Conservation (phyloP, 2,888 invertebrate species). For the Amiota mariae region DNA sequence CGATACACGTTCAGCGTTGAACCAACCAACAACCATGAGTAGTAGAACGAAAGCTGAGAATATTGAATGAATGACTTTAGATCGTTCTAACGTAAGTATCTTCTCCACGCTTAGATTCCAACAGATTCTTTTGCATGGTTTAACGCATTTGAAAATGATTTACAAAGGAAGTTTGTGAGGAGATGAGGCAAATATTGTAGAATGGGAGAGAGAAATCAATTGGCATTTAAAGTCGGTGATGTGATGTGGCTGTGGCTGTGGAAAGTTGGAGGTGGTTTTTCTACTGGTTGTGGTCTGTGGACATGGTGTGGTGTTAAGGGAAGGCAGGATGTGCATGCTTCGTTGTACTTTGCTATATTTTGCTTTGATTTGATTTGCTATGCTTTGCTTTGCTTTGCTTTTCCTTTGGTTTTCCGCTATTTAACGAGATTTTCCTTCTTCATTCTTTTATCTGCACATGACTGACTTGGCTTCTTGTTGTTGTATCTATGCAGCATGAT, state of each 20-base stretch:
- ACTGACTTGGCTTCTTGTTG: too few species aligned
- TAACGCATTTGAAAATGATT: conserved; percentile 61
- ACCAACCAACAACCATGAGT: too few species aligned
- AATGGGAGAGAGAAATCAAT: too few species aligned
- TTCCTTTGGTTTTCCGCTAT: neutral
- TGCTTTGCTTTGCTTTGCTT: neutral
- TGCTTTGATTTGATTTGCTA: neutral
- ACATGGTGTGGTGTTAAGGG: neutral
- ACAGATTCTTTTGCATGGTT: conserved; percentile 55
- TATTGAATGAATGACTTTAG: too few species aligned
- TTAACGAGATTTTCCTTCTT: neutral
- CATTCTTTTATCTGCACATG: too few species aligned
- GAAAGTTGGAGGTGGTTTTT: too few species aligned
- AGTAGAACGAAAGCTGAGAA: too few species aligned
- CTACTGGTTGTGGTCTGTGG: neutral
- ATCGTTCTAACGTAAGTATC: neutral
- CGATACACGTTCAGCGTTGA: too few species aligned
- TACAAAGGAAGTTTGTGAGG: conserved; percentile 45
- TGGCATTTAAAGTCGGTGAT: too few species aligned
- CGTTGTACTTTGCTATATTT: neutral
- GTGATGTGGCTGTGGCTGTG: too few species aligned
- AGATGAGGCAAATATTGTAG: neutral
- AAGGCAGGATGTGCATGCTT: neutral
- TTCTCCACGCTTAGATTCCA: conserved; percentile 56
- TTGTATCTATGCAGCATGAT: too few species aligned